Conservation (phyloP, 2,888 invertebrate species). For the Mythimna albipuncta region DNA sequence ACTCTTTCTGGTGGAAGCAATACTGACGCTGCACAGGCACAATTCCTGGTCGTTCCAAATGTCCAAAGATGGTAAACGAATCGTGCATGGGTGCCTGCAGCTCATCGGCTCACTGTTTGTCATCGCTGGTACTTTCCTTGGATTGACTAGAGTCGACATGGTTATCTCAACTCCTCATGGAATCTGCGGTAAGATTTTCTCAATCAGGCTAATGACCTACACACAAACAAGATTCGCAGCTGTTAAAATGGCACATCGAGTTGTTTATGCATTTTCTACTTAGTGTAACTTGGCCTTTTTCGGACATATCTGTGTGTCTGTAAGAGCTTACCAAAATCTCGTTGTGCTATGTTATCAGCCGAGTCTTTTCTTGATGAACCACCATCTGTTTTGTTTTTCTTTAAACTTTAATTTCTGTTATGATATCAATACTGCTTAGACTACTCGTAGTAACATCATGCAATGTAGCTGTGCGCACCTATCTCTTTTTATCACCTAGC, state of each 20-base stretch:
- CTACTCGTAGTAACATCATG: background rate
- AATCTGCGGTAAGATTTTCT: constrained; percentile 82
- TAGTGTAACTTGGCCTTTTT: too few species aligned
- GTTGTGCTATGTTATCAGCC: too few species aligned
- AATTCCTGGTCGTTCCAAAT: constrained; percentile 88
- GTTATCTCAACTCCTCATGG: constrained; percentile 83
- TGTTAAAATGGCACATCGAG: background rate
- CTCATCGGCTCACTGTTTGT: constrained; percentile 87
- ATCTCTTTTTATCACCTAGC: constrained; percentile 18
- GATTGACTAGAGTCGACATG: constrained; percentile 81
- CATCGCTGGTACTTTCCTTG: constrained; percentile 87
- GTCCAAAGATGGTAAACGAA: constrained; percentile 81
- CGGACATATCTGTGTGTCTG: background rate
- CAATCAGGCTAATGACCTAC: background rate
- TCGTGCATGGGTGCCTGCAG: constrained; percentile 90
- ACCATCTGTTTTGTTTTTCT: background rate
- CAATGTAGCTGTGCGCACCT: background rate
- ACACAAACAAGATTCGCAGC: background rate
- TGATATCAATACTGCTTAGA: background rate
- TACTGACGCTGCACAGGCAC: constrained; percentile 85
- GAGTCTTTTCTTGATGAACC: background rate
- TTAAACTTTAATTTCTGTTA: background rate
- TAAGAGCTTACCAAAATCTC: too few species aligned
- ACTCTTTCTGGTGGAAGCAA: constrained; percentile 87
- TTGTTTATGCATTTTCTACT: background rate